Evolutionary conservation across 2,888 invertebrate genomes (phyloP), one percentile per base, ranked within the genome.

Genomic region (Acleris sparsana): DNA sequence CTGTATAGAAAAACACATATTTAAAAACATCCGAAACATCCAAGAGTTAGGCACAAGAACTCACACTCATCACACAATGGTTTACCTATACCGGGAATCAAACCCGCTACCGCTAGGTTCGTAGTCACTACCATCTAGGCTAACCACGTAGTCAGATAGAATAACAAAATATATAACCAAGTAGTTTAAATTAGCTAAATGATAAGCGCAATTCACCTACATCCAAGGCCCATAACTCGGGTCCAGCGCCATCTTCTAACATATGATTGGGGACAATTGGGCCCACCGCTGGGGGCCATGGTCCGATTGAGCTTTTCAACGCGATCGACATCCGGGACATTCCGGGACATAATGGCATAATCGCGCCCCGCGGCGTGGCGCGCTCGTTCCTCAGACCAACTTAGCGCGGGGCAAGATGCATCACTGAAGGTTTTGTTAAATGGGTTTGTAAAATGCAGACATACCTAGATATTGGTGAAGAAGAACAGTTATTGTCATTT

Each of bases 291-390:
- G 74, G 76, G 75, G 88, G 89, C 86, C 74, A 75, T 80, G 72
- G 74, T 78, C 74, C 76, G 74, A 77, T 79, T 79, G 78, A 80
- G 80, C 80, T 82, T 86, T 84, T 83, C 82, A 83, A 74, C 81
- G 77, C 72, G 71, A 70, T 77, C 75, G 82, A 81, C 84, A 84
- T 85, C 85, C 83, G 82, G 83, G 82, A 79, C 80, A 80, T 79
- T 78, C 75, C 72, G 74, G 76, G 71, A 75, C 75, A 71, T 89
- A 89, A 90, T 90, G 86, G 86, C 84, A 87, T 91, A 89, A 91
- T 88, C 85, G 75, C 68, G 72, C 81, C 90, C 86, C 72, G 80
- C 78, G 88, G 90, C 87, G 73, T 75, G 72, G 76, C 74, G 73
- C 69, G 57, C 9, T 56, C 60, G 55, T 46, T 48, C 13, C 39